Conservation (phyloP, 2,888 invertebrate species). For the Cephalotes varians region DNA sequence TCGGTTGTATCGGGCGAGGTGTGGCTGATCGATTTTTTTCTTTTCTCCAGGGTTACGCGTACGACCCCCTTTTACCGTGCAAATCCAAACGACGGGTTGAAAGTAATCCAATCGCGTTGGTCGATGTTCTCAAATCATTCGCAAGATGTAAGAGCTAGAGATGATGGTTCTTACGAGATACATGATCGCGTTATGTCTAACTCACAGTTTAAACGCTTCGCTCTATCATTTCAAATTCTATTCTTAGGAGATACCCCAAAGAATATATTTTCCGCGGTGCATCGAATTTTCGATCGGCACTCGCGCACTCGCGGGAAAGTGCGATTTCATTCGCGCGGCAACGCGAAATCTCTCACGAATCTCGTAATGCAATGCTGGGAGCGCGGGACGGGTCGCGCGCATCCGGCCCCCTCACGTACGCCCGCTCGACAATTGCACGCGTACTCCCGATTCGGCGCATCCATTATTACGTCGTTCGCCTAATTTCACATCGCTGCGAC, state of each 20-base stretch:
- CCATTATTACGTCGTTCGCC: slow-evolving; percentile 52
- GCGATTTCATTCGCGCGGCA: slow-evolving; percentile 18
- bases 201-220: background rate
- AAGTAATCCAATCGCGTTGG: slow-evolving; percentile 54
- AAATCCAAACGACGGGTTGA: slow-evolving; percentile 54
- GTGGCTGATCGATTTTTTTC: slow-evolving; percentile 69
- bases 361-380: slow-evolving; percentile 73
- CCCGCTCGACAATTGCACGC: slow-evolving; percentile 65
- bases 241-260: background rate
- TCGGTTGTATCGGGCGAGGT: slow-evolving; percentile 61
- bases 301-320: slow-evolving; percentile 38
- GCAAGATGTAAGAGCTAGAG: background rate
- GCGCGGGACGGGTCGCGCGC: slow-evolving; percentile 54
- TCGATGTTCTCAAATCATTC: background rate
- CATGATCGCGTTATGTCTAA: background rate
- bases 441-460: slow-evolving; percentile 69
- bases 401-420: slow-evolving; percentile 59
- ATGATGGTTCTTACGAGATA: background rate
- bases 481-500: slow-evolving; percentile 57
- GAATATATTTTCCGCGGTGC: background rate
- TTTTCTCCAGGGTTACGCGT: slow-evolving; percentile 59
- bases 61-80: slow-evolving; percentile 69
- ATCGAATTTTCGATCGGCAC: background rate
- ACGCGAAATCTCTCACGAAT: slow-evolving; percentile 71
- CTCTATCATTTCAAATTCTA: background rate